These are phyloP conservation scores for Kryphioiulus occultus DNA, from an alignment of 2,888 invertebrate genomes.

Conservation along the genomic window DNA sequence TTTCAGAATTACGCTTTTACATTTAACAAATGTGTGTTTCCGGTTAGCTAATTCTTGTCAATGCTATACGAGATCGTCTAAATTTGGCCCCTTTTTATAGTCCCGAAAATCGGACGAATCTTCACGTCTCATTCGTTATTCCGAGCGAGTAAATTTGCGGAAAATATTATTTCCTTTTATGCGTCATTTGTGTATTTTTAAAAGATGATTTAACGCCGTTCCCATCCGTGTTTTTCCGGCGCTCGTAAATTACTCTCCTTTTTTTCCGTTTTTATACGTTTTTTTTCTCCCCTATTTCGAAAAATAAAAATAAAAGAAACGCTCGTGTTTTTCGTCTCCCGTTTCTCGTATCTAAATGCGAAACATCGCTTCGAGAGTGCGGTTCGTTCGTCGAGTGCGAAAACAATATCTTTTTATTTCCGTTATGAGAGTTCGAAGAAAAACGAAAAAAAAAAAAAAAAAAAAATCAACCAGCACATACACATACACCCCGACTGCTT, in stretches of 20 bases:
- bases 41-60: neutral
- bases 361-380: neutral
- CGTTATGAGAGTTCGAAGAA: neutral
- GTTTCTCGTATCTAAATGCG: neutral
- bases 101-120: neutral
- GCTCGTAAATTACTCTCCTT: neutral
- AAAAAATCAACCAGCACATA: no score
- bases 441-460: neutral
- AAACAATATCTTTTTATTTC: neutral
- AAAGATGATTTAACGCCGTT: neutral
- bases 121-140: neutral
- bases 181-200: slow-evolving; percentile 2
- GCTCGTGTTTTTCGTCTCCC: neutral
- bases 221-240: neutral
- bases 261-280: neutral
- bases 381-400: neutral
- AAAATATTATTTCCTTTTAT: neutral
- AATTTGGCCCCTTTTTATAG: no score
- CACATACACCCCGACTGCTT: no score
- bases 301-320: neutral
- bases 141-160: neutral
- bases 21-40: neutral
- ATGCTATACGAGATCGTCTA: neutral
- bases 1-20: neutral
- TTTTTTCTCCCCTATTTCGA: neutral